These are phyloP conservation scores for Eulimnadia texana DNA, from an alignment of 1,140 invertebrate genomes.

Conservation along the genomic window DNA sequence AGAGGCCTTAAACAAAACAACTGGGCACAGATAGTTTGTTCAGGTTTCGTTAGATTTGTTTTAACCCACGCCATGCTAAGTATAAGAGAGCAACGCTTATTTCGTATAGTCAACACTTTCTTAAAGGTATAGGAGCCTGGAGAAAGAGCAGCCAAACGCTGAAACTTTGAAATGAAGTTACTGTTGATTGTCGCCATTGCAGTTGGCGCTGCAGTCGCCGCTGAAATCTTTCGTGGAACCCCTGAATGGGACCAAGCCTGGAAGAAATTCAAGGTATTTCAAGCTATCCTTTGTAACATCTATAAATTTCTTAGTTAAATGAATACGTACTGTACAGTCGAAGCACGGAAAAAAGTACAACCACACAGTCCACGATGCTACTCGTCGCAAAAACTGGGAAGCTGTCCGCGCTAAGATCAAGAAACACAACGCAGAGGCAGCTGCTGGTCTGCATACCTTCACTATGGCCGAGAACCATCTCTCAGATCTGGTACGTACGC, in stretches of 20 bases:
- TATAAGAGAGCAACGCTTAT: too few species aligned
- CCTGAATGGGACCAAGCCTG: neutral
- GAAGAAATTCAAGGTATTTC: conserved; percentile 9
- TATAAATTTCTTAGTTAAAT: neutral
- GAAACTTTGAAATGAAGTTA: too few species aligned
- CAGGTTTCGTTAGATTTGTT: too few species aligned
- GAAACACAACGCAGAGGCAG: conserved; percentile 7
- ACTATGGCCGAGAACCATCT: conserved; percentile 3
- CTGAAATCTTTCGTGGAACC: neutral
- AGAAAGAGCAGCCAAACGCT: too few species aligned
- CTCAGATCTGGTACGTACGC: neutral
- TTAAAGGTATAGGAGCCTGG: too few species aligned
- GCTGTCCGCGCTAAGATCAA: neutral
- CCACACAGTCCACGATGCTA: neutral
- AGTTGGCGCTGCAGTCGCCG: neutral
- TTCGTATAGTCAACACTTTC: too few species aligned
- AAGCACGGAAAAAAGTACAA: neutral
- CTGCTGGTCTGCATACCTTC: conserved; percentile 7
- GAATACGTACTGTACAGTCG: neutral
- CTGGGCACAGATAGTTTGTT: too few species aligned
- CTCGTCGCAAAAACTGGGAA: conserved; percentile 4
- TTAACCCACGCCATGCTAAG: too few species aligned
- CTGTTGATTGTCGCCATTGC: neutral
- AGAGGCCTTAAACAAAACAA: too few species aligned
- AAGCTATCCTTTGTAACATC: neutral